Evolutionary conservation across 1,140 invertebrate species (phyloP).

Genomic region (Drosophila sp.): DNA sequence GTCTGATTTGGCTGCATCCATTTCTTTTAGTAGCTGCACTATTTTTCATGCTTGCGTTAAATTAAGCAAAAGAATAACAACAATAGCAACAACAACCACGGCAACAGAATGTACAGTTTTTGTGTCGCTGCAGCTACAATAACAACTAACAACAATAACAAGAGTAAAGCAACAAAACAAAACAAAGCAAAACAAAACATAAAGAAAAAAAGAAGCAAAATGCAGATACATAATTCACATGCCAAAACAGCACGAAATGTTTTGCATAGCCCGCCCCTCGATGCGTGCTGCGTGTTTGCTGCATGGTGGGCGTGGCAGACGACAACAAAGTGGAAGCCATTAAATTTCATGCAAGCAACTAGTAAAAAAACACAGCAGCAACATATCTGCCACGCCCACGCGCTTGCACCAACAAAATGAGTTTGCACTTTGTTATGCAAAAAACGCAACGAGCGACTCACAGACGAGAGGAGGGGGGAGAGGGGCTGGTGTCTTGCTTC

Average conservation of each 20-base stretch:
- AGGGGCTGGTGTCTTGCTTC: conserved; percentile 2
- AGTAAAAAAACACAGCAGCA: conserved; percentile 41
- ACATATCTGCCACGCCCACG: conserved; percentile 75
- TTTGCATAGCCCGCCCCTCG: conserved; percentile 52
- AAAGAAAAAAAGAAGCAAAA: too few relatives aligned
- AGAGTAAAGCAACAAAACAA: background rate
- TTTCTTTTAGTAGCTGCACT: conserved; percentile 22
- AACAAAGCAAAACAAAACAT: conserved; percentile 31
- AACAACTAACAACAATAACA: conserved; percentile 8
- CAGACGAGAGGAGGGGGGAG: background rate
- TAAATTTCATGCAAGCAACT: conserved; percentile 83
- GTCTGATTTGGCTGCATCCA: conserved; percentile 32
- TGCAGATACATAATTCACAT: conserved; percentile 79
- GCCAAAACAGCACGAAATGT: conserved; percentile 79
- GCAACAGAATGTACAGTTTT: conserved; percentile 17
- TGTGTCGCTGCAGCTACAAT: conserved; percentile 27
- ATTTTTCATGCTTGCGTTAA: conserved; percentile 51
- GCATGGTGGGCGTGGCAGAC: conserved; percentile 44
- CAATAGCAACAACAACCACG: background rate
- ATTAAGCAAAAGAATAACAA: conserved; percentile 47
- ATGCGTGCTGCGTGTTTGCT: conserved; percentile 16
- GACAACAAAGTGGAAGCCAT: conserved; percentile 81
- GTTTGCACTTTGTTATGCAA: conserved; percentile 82
- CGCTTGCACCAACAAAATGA: conserved; percentile 70
- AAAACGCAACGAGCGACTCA: conserved; percentile 49